phyloP scores from a whole-genome alignment of 1,140 invertebrate genomes.

The Aphaenogaster rudis region DNA sequence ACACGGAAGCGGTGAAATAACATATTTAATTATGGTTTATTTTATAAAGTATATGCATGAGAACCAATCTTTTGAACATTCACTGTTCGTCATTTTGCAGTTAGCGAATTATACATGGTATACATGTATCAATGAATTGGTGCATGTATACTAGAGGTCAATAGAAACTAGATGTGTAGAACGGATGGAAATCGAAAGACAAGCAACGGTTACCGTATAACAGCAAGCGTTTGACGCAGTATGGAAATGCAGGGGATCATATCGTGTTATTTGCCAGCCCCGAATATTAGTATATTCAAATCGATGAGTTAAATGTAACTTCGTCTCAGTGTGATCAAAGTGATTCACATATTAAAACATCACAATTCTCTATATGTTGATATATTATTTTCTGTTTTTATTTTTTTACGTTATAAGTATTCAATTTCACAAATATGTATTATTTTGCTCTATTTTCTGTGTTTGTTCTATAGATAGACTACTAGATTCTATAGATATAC shows the following conservation, averaged over 20 bases:
- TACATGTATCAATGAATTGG: neutral
- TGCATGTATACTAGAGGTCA: constrained; percentile 24
- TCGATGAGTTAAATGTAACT: constrained; percentile 19
- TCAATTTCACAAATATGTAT: neutral
- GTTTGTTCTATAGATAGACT: neutral
- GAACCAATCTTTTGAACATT: neutral
- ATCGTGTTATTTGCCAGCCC: neutral
- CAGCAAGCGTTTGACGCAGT: constrained; percentile 15
- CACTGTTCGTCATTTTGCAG: neutral
- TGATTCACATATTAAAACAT: neutral
- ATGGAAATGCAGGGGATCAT: constrained; percentile 25
- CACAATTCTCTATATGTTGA: neutral
- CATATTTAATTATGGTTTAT: neutral
- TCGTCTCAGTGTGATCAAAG: neutral
- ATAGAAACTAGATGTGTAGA: constrained; percentile 40
- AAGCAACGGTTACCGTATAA: constrained; percentile 57
- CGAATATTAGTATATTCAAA: constrained; percentile 29
- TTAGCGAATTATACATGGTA: neutral
- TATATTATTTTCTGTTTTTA: neutral
- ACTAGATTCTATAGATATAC: neutral
- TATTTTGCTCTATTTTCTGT: neutral
- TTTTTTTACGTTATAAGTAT: neutral
- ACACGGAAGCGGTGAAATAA: neutral
- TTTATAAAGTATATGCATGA: neutral
- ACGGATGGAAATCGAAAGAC: constrained; percentile 68